Conservation (phyloP, 2,113 vertebrate species). For the Microcebus tavaratra region DNA sequence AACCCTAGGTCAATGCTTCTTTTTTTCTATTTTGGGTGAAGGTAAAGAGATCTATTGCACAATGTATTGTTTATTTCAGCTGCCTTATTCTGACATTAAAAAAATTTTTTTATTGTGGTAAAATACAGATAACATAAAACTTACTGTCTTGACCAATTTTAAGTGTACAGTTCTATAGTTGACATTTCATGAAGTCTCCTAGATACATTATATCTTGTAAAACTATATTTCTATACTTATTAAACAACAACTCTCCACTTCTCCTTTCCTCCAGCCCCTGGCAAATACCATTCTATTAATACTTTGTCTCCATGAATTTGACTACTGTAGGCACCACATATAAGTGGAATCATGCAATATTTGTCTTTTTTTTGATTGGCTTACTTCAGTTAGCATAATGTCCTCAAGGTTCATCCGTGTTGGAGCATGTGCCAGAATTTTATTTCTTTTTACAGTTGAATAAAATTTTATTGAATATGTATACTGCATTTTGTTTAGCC, state of each 20-base stretch:
- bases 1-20: neutral
- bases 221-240: neutral
- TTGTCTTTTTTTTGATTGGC: neutral
- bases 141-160: neutral
- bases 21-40: too few relatives aligned
- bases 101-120: neutral
- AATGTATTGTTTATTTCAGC: neutral
- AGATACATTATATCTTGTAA: neutral
- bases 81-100: neutral
- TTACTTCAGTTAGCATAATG: neutral
- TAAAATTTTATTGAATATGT: neutral
- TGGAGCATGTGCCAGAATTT: neutral
- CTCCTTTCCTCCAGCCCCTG: neutral
- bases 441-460: neutral
- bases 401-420: neutral
- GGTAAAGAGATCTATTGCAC: neutral
- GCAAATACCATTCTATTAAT: neutral
- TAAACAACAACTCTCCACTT: neutral
- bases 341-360: neutral
- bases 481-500: neutral
- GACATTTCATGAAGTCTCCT: neutral
- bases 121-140: neutral
- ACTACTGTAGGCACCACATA: neutral
- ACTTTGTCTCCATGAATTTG: too few relatives aligned
- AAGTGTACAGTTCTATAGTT: neutral